Conservation (phyloP, 2,797 vertebrate species). For the Fistularia tabacaria region DNA sequence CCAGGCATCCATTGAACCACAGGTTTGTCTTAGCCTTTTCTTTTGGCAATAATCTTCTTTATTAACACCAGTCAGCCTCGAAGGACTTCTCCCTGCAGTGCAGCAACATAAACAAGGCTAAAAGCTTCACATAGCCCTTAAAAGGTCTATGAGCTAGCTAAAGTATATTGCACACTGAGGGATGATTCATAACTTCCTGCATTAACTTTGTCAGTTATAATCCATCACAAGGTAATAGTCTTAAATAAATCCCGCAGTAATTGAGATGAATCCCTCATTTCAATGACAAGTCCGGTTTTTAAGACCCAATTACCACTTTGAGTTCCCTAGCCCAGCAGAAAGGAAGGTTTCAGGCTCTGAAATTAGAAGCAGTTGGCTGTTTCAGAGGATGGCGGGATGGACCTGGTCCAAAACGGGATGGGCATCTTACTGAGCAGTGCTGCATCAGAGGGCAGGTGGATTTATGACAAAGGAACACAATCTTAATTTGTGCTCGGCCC, state of each 20-base stretch:
- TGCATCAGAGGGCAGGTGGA: slow-evolving; percentile 66
- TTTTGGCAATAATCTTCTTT: slow-evolving; percentile 11
- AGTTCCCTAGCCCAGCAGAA: slow-evolving; percentile 60
- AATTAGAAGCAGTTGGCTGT: slow-evolving; percentile 47
- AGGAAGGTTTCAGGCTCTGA: slow-evolving; percentile 39
- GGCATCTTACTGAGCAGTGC: slow-evolving; percentile 44
- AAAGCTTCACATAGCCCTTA: slow-evolving; percentile 52
- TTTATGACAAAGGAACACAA: slow-evolving; percentile 76
- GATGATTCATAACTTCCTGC: slow-evolving; percentile 74
- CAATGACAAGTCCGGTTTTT: slow-evolving; percentile 79
- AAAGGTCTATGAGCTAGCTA: slow-evolving; percentile 61
- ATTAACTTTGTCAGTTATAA: slow-evolving; percentile 78
- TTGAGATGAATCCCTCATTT: slow-evolving; percentile 83
- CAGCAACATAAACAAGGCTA: slow-evolving; percentile 59
- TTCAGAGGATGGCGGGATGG: slow-evolving; percentile 60
- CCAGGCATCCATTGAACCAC: too few relatives aligned
- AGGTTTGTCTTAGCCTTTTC: not conserved
- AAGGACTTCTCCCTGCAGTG: slow-evolving; percentile 35
- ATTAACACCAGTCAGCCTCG: too few relatives aligned
- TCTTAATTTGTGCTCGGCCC: slow-evolving; percentile 74
- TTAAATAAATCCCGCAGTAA: slow-evolving; percentile 80
- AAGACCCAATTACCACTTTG: slow-evolving; percentile 80
- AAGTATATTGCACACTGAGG: slow-evolving; percentile 56
- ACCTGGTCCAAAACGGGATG: slow-evolving; percentile 67
- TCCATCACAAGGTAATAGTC: slow-evolving; percentile 79